Conservation (phyloP, 2,797 vertebrate genomes). For the Alauda arvensis region DNA sequence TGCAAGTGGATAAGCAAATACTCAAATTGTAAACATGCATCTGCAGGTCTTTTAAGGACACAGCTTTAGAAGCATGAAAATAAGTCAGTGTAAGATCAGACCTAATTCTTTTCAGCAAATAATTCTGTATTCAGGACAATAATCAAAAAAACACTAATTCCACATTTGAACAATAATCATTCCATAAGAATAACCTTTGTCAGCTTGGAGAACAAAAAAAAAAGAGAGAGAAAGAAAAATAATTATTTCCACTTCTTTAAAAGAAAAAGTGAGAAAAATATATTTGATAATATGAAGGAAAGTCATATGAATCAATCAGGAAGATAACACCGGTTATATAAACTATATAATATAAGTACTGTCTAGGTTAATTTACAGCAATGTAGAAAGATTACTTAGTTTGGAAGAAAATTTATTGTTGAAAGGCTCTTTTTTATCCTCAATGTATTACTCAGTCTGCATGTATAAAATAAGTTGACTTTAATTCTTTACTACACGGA, state of each 20-base stretch:
- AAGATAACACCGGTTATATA: background rate
- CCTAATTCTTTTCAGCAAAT: background rate
- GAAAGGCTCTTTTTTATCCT: background rate
- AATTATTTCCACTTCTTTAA: background rate
- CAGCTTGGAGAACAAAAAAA: accelerated
- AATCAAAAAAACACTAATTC: background rate
- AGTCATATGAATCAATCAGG: background rate
- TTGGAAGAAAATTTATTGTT: background rate
- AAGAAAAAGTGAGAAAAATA: background rate
- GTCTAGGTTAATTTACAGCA: background rate
- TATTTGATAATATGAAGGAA: background rate
- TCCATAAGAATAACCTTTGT: background rate
- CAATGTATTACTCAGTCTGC: background rate
- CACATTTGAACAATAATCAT: background rate
- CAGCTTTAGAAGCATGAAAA: background rate
- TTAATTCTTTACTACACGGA: background rate
- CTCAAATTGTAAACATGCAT: background rate
- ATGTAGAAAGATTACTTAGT: background rate
- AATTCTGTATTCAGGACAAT: background rate
- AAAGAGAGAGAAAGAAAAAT: background rate
- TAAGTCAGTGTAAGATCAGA: background rate
- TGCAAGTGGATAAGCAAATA: background rate
- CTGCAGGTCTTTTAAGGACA: background rate
- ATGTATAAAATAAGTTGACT: background rate
- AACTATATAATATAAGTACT: background rate